phyloP scores from a whole-genome alignment of 2,888 invertebrate genomes.

The Bugula neritina region DNA sequence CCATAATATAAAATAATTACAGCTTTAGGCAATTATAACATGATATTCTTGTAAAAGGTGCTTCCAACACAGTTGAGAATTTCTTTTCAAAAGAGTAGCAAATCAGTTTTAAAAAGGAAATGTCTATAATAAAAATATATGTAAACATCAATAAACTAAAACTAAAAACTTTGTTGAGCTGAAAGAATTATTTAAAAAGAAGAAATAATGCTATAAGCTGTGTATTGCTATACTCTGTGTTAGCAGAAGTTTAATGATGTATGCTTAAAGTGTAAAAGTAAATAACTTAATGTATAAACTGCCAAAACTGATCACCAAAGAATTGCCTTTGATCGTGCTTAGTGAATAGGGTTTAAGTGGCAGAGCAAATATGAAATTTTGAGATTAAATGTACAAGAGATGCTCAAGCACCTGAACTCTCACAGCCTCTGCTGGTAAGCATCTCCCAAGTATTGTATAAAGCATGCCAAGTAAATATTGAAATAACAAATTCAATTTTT shows the following conservation, averaged over 20 bases:
- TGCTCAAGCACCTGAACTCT: not conserved
- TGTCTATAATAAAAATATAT: too few species aligned
- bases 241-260: slow-evolving; percentile 12
- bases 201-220: too few species aligned
- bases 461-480: slow-evolving; percentile 24
- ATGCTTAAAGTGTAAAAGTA: slow-evolving; percentile 17
- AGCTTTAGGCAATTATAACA: too few species aligned
- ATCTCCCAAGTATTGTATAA: not conserved
- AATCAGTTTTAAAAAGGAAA: too few species aligned
- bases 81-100: too few species aligned
- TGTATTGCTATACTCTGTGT: too few species aligned
- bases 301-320: not conserved
- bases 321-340: slow-evolving; percentile 9
- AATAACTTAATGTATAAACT: not conserved
- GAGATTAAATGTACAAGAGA: slow-evolving; percentile 17
- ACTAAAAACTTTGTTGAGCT: too few species aligned
- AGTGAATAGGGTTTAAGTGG: not conserved
- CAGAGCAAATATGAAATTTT: slow-evolving; percentile 19
- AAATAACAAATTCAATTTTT: slow-evolving; percentile 22
- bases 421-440: not conserved
- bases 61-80: too few species aligned
- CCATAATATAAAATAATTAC: too few species aligned
- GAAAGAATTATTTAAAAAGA: too few species aligned
- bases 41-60: too few species aligned
- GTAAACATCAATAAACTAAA: too few species aligned